These are phyloP conservation scores for Fulmarus glacialis DNA, from an alignment of 2,113 vertebrate species.

Conservation along the genomic window DNA sequence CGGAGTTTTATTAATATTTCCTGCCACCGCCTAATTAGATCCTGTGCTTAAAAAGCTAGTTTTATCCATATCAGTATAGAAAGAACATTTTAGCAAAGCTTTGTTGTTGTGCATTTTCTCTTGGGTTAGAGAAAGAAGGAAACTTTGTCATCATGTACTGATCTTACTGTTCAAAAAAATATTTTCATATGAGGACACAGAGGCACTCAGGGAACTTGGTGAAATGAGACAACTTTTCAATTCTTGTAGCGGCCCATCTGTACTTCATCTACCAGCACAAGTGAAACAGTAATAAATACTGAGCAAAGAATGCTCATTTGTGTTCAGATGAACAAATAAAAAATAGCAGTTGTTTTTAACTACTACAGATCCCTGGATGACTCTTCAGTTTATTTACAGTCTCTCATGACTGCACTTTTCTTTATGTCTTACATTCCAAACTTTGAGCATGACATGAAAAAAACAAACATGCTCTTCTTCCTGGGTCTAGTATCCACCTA, in stretches of 20 bases:
- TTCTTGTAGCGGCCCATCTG: neutral
- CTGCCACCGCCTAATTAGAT: neutral
- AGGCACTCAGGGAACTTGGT: neutral
- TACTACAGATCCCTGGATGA: neutral
- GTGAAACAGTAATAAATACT: slow-evolving; percentile 14
- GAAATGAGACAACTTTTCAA: neutral
- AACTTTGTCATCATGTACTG: neutral
- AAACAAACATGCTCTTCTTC: neutral
- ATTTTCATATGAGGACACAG: neutral
- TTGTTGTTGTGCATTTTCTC: neutral
- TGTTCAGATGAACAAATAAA: slow-evolving; percentile 26
- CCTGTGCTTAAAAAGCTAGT: neutral
- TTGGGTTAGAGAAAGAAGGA: neutral
- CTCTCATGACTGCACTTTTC: neutral
- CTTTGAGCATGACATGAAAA: neutral
- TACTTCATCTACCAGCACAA: neutral
- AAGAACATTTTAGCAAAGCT: neutral
- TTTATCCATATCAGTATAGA: neutral
- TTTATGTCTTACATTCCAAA: neutral
- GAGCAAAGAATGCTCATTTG: slow-evolving; percentile 23
- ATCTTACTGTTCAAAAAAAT: neutral
- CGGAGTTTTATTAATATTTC: neutral
- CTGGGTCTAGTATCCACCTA: neutral
- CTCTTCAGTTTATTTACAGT: slow-evolving; percentile 6
- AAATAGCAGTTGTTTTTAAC: neutral